Conservation (phyloP, 2,113 vertebrate genomes). For the Syngnathus typhle region DNA sequence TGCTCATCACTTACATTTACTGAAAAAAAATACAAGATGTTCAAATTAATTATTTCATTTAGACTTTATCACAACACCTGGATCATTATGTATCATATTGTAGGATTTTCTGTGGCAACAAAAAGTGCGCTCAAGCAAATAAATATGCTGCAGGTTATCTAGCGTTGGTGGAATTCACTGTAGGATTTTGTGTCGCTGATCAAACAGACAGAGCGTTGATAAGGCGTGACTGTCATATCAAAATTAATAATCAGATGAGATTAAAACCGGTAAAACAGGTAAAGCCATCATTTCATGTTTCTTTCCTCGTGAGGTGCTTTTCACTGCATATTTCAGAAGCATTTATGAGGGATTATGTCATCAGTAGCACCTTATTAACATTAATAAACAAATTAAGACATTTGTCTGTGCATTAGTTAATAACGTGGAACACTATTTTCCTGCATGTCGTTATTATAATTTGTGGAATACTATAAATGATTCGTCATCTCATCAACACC, state of each 20-base stretch:
- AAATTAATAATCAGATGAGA: not conserved
- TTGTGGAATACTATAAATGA: not conserved
- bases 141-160: not conserved
- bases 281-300: not conserved
- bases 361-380: not conserved
- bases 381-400: not conserved
- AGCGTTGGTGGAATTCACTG: not conserved
- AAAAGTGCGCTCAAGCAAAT: not conserved
- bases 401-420: not conserved
- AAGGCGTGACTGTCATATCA: not conserved
- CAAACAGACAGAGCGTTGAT: not conserved
- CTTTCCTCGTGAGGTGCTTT: not conserved
- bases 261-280: not conserved
- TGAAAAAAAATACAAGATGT: not conserved
- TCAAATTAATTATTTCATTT: not conserved
- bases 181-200: not conserved
- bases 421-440: not conserved
- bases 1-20: not conserved
- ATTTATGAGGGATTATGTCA: not conserved
- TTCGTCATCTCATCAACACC: not conserved
- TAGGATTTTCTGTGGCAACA: not conserved
- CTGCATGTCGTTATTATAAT: not conserved
- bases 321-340: not conserved
- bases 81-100: not conserved
- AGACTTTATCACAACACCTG: not conserved